These are phyloP conservation scores for Peromyscus melanophrys DNA, from an alignment of 2,797 vertebrate species.

Conservation along the genomic window DNA sequence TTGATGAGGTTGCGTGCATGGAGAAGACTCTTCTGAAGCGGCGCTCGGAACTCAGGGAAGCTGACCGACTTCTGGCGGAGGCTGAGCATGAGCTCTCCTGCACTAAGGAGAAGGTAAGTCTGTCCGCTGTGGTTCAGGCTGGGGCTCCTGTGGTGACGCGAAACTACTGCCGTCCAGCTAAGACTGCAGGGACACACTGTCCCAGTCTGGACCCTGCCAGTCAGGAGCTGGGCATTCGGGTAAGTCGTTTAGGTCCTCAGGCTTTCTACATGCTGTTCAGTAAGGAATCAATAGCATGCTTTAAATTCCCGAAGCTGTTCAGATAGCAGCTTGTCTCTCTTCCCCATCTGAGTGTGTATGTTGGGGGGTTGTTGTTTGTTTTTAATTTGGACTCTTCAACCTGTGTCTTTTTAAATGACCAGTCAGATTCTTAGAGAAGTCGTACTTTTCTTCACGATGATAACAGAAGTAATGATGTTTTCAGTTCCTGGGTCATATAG, in stretches of 20 bases:
- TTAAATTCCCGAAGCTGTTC: slow-evolving; percentile 1
- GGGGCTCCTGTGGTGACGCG: background rate
- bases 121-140: background rate
- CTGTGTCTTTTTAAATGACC: slow-evolving; percentile 40
- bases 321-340: background rate
- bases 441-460: slow-evolving; percentile 34
- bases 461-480: slow-evolving; percentile 6
- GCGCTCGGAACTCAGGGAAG: slow-evolving; percentile 93
- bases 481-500: background rate
- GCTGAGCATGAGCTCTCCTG: slow-evolving; percentile 91
- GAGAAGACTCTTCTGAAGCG: slow-evolving; percentile 94
- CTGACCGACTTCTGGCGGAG: slow-evolving; percentile 93
- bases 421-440: slow-evolving; percentile 6
- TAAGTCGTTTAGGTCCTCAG: background rate
- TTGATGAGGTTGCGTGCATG: slow-evolving; percentile 92
- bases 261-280: background rate
- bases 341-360: background rate
- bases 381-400: background rate
- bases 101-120: slow-evolving; percentile 90
- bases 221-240: background rate
- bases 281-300: background rate
- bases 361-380: background rate
- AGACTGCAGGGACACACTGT: background rate
- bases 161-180: background rate
- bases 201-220: background rate